Base-by-base conservation (phyloP, 2,797 vertebrate species). In the Myotis pilosus region DNA sequence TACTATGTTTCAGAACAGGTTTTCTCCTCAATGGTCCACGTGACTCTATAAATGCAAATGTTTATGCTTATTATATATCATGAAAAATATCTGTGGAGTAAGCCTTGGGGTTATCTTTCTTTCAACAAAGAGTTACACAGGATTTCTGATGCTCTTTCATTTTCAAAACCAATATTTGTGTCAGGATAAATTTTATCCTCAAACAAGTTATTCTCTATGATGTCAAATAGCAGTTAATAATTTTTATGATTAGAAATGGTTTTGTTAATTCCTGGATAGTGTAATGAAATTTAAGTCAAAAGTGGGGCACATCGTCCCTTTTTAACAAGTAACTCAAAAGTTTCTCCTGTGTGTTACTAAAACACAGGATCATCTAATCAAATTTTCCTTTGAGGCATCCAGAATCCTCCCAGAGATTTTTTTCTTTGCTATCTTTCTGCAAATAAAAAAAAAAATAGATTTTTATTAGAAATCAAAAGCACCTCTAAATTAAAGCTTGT, bases 371-470 rank as follows among this genome's bases (percentile, higher is more conserved):
- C 47, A 91, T 85, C 74, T 81, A 75, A 89, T 64, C 69, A 93
- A 66, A 80, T 71, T 95, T 96, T 96, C 92, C 69, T 96, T 38
- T 62, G 20, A 94, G 82, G 41, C 33, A 89, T 83, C 57, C 85
- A 92, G 85, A 95, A 83, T 22, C 22, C 86, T 92, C 88, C 82
- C 51, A 92, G 71, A 93, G 36, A 44, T 33, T 88, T 94, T 86
- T 91, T 78, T 69, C 55, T 92, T 94, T 90, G 23, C 47, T 89
- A 93, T 95, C 93, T 92, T 81, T 88, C 62, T 80, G 25, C 25
- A 87, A 95, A 92, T 82, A 95, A 95, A 96, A 95, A n/a, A n/a
- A n/a, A 44, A 95, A 96, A 93, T 51, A 71, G 76, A 87, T 71
- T 93, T 95, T 75, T 88, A 92, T 89, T 97, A 92, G 57, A 85